Conservation (phyloP, 2,797 vertebrate species). For the Distichodus sexfasciatus region DNA sequence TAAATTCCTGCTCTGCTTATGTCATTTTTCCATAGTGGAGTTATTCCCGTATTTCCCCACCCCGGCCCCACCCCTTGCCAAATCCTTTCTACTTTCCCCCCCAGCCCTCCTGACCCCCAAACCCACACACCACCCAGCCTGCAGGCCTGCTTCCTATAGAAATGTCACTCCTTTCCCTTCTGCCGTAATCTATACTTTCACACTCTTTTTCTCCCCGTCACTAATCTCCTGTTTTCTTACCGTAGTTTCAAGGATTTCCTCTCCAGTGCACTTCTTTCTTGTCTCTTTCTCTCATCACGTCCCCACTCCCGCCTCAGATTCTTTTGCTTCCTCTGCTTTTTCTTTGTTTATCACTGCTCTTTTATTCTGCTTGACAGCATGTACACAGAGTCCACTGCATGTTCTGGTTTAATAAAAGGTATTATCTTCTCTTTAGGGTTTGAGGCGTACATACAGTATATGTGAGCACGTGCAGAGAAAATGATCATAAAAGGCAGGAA, state of each 20-base stretch:
- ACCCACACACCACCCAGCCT: slow-evolving; percentile 4
- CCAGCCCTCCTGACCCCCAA: slow-evolving; percentile 28
- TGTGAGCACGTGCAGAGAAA: too few relatives aligned
- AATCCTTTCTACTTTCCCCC: slow-evolving; percentile 44
- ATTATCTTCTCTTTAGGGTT: too few relatives aligned
- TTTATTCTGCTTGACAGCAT: not conserved
- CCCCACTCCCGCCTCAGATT: too few relatives aligned
- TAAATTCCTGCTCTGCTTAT: not conserved
- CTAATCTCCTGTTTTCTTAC: not conserved
- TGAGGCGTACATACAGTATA: too few relatives aligned
- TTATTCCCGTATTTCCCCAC: not conserved
- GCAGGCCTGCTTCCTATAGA: not conserved
- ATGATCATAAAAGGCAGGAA: too few relatives aligned
- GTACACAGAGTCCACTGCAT: too few relatives aligned
- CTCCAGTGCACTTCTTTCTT: not conserved
- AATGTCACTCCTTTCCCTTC: not conserved
- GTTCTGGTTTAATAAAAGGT: too few relatives aligned
- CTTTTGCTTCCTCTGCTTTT: slow-evolving; percentile 2
- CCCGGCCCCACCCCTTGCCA: not conserved
- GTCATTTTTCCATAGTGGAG: not conserved
- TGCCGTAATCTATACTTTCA: not conserved
- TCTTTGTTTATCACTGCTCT: not conserved
- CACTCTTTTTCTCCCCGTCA: not conserved
- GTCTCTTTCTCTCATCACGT: not conserved
- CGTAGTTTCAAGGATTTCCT: not conserved